Base-by-base conservation (phyloP, 2,888 invertebrate species). In the Drosophila flavopinicola region DNA sequence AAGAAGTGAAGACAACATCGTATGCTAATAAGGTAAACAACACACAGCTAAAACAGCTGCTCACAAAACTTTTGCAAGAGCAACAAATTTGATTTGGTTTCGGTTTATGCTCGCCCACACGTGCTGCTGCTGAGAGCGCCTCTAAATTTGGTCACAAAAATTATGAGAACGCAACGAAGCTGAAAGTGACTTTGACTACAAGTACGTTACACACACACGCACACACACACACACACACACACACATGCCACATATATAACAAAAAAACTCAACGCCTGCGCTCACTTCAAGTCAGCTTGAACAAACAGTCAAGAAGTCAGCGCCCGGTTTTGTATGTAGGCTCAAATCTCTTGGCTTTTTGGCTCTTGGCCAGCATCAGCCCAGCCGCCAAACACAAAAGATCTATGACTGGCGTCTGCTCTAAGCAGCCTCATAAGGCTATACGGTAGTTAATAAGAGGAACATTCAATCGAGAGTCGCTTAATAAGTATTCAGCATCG, bases 151-250 rank as follows among this genome's bases (percentile, higher is more conserved):
- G 83, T 63, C 87, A 80, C 82, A 78, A 73, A 83, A 74, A 80
- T 84, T 84, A 84, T 86, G 78, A 84, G 73, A 72, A 79, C 83
- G 65, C 64, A 77, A 66, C 78, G 87, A 86, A 84, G 82, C 85
- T 76, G 87, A 84, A 84, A 84, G 84, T 84, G 87, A 85, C 85
- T 87, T 85, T 87, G 85, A 77, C 83, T 78, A 83, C 85, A 85
- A 80, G 78, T 83, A 82, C 85, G 64, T 74, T 61, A 66, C 69
- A 61, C 64, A 59, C 67, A 33, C 54, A 42, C 23, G 39, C 32
- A 58, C 32, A 56, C 51, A 38, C 39, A 60, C 39, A 63, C 10
- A 65, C 33, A 48, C 11, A 37, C 38, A 54, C 9, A 35, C 9
- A 29, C 38, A 57, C 39, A 44, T 30, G 54, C 45, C 11, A 30